Percentiles rank a stretch among this genome's conserved stretches.
phyloP scores from a whole-genome alignment of 2,888 invertebrate genomes.

The Encarsia formosa region DNA sequence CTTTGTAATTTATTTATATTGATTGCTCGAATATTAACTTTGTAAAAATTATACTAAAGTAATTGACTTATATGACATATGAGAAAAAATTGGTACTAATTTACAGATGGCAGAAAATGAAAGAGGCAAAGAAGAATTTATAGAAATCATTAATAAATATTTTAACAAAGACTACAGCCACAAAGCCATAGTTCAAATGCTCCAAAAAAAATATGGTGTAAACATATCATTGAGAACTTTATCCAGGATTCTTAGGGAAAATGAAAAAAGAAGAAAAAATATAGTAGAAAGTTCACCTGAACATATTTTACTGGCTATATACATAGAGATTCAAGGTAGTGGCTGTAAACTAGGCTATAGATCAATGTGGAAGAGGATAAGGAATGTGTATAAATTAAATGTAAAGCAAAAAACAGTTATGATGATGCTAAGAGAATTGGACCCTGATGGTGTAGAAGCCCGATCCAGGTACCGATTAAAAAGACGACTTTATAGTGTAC shows the following conservation, averaged over 20 bases:
- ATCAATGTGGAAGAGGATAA: background rate
- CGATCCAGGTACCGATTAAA: background rate
- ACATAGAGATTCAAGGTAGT: background rate
- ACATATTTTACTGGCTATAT: background rate
- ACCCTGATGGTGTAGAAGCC: slow-evolving; percentile 2
- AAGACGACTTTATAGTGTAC: background rate
- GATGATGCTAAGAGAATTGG: background rate
- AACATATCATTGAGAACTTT: background rate
- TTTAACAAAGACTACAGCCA: background rate
- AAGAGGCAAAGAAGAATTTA: no score
- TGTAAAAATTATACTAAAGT: no score
- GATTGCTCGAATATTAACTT: no score
- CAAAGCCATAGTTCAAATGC: background rate
- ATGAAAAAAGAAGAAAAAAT: background rate
- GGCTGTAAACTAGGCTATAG: background rate
- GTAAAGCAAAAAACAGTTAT: background rate
- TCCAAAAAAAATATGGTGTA: background rate
- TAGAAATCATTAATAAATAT: no score
- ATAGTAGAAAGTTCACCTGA: background rate
- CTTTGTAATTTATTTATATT: no score
- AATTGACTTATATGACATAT: no score
- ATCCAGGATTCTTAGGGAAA: background rate
- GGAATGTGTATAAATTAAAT: background rate
- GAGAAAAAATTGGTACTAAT: no score
- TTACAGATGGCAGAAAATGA: no score